These are phyloP conservation scores for Drosophila recens DNA, from an alignment of 2,888 invertebrate species.

Conservation along the genomic window DNA sequence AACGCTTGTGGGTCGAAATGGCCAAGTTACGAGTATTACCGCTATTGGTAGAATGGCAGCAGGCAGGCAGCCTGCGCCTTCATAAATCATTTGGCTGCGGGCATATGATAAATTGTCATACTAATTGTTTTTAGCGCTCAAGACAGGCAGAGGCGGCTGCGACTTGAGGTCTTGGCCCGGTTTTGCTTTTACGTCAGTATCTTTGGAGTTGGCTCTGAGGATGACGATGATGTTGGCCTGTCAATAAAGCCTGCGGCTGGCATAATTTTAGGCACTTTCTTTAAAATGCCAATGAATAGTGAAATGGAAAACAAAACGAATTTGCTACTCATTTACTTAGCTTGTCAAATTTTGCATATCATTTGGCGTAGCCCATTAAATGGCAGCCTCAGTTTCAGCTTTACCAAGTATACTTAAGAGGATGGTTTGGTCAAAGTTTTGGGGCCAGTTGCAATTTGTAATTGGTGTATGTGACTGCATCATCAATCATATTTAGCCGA, in stretches of 20 bases:
- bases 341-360: constrained; percentile 64
- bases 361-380: constrained; percentile 38
- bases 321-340: constrained; percentile 58
- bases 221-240: constrained; percentile 36
- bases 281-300: constrained; percentile 52
- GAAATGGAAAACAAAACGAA: constrained; percentile 50
- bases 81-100: constrained; percentile 77
- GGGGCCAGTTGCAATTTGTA: constrained; percentile 15
- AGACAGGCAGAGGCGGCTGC: constrained; percentile 45
- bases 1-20: constrained; percentile 26
- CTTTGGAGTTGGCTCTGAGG: constrained; percentile 9
- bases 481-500: constrained; percentile 63
- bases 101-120: constrained; percentile 82
- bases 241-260: constrained; percentile 43
- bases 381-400: constrained; percentile 7
- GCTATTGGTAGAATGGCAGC: constrained; percentile 24
- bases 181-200: constrained; percentile 18
- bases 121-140: constrained; percentile 81
- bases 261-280: constrained; percentile 40
- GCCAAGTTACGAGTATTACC: constrained; percentile 28
- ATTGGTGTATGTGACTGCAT: constrained; percentile 9
- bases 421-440: constrained; percentile 1
- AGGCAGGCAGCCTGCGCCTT: constrained; percentile 48
- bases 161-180: constrained; percentile 22
- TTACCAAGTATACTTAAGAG: constrained; percentile 3